Evolutionary conservation across 2,113 vertebrate species (phyloP).

Genomic region (Eclectus roratus): DNA sequence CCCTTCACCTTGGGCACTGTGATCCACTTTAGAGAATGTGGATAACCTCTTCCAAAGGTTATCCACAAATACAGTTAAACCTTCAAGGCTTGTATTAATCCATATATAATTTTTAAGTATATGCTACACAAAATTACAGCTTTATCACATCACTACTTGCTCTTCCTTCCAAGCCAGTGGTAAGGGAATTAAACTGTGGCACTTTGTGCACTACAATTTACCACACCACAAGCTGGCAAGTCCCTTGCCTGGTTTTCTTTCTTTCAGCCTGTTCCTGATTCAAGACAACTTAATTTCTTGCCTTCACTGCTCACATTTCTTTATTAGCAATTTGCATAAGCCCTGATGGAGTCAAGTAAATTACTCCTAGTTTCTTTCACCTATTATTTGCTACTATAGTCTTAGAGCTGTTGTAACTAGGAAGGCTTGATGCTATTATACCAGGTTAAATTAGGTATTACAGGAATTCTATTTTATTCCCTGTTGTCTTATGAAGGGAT

Average conservation of each 20-base stretch:
- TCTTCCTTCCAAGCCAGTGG: not conserved
- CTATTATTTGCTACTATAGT: conserved; percentile 8
- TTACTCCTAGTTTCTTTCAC: conserved; percentile 25
- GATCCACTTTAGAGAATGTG: not conserved
- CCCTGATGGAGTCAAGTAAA: not conserved
- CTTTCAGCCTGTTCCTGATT: not conserved
- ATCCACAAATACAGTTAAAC: not conserved
- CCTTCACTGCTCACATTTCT: not conserved
- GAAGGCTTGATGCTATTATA: conserved; percentile 12
- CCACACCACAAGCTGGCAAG: not conserved
- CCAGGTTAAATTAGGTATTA: conserved; percentile 28
- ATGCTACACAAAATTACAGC: not conserved
- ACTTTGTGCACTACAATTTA: not conserved
- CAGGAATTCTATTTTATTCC: conserved; percentile 4
- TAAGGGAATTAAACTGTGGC: not conserved
- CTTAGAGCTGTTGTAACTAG: not conserved
- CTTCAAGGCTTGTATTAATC: not conserved
- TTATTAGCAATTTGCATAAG: not conserved
- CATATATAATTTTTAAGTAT: not conserved
- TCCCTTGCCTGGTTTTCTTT: not conserved
- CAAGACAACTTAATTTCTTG: not conserved
- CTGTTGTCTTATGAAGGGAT: not conserved
- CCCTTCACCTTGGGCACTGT: not conserved
- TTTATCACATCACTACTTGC: not conserved
- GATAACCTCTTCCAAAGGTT: not conserved